A percentile compares a stretch with the other conserved stretches of the same genome.
These are phyloP conservation scores for Tokudaia tokunoshimensis DNA, from an alignment of 2,797 vertebrate genomes.

Conservation along the genomic window DNA sequence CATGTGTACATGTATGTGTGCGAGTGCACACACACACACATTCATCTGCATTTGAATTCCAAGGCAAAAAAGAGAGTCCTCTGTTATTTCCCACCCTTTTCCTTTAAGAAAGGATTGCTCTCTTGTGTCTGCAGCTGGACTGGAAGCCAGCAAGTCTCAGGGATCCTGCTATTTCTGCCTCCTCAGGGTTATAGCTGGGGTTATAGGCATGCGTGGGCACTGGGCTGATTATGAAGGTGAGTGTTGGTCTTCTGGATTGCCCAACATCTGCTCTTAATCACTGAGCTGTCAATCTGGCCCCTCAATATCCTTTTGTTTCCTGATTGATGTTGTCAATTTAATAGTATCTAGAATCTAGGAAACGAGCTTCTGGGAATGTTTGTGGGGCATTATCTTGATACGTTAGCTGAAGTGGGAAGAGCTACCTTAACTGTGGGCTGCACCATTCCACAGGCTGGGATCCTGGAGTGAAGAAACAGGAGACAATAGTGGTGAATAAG, in stretches of 20 bases:
- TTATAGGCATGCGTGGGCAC: neutral
- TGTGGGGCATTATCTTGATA: neutral
- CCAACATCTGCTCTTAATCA: neutral
- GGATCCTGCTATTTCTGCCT: neutral
- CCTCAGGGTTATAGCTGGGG: neutral
- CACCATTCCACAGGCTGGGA: neutral
- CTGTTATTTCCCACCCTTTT: neutral
- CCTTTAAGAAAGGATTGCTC: neutral
- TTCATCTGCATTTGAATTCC: neutral
- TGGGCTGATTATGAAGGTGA: neutral
- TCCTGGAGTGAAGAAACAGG: neutral
- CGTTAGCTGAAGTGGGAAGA: neutral
- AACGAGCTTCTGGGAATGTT: too few relatives aligned
- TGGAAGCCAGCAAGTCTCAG: neutral
- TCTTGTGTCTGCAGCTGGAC: neutral
- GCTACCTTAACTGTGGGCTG: neutral
- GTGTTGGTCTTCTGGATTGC: too few relatives aligned
- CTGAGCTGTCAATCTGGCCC: neutral
- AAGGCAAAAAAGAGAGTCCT: neutral
- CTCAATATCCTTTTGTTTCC: neutral
- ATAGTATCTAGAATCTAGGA: neutral
- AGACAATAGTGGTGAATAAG: neutral
- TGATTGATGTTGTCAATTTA: too few relatives aligned
- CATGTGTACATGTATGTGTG: neutral
- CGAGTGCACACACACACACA: accelerated